phyloP scores from a whole-genome alignment of 2,113 vertebrate species.

The Gambusia holbrooki region DNA sequence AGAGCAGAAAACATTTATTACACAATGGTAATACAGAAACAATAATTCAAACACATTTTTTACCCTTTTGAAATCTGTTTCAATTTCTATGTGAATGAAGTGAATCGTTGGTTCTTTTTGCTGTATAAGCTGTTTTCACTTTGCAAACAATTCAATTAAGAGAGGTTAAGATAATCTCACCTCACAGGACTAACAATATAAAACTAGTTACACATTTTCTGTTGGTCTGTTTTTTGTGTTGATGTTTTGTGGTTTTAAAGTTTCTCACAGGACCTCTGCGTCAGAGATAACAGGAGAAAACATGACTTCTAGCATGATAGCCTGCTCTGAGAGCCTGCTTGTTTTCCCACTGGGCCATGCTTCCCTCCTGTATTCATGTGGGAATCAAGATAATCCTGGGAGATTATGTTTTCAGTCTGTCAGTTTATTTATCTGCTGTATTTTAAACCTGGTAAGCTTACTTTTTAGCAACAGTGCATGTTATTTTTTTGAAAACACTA shows the following conservation, averaged over 20 bases:
- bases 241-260: background rate
- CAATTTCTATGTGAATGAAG: too few species aligned
- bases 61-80: too few species aligned
- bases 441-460: background rate
- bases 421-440: background rate
- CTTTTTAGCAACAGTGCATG: background rate
- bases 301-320: background rate
- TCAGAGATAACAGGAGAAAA: constrained; percentile 34
- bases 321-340: constrained; percentile 25
- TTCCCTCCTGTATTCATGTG: constrained; percentile 49
- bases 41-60: too few species aligned
- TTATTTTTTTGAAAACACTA: background rate
- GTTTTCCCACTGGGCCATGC: constrained; percentile 29
- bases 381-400: constrained; percentile 62
- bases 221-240: background rate
- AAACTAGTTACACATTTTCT: background rate
- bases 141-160: background rate
- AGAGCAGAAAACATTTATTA: too few species aligned
- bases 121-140: background rate
- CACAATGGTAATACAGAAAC: too few species aligned
- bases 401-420: constrained; percentile 9
- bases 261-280: background rate
- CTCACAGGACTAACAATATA: background rate
- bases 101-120: too few species aligned
- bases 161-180: background rate